Conservation (phyloP, 2,888 invertebrate genomes). For the Keiferia lycopersicella region DNA sequence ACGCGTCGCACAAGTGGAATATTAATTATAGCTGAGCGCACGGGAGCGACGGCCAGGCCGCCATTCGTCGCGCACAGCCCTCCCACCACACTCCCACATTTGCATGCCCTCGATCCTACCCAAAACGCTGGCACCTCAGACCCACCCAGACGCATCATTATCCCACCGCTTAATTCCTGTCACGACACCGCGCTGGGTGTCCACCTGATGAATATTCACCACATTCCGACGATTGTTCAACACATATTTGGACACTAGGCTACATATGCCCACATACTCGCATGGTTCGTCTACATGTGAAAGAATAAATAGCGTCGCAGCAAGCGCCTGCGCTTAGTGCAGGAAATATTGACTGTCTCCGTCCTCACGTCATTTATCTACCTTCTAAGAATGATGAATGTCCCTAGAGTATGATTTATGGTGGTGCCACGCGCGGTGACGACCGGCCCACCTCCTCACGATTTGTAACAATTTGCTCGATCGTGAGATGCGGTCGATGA, state of each 20-base stretch:
- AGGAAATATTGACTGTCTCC: conserved; percentile 77
- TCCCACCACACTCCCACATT: conserved; percentile 75
- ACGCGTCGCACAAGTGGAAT: conserved; percentile 71
- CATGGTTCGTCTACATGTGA: conserved; percentile 67
- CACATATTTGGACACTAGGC: conserved; percentile 76
- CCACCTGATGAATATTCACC: conserved; percentile 79
- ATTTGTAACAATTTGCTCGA: conserved; percentile 82
- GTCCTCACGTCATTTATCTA: conserved; percentile 78
- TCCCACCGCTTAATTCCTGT: conserved; percentile 74
- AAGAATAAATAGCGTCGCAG: conserved; percentile 67
- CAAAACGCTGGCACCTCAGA: conserved; percentile 68
- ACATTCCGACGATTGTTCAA: conserved; percentile 76
- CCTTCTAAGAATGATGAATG: conserved; percentile 80
- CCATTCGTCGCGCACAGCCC: conserved; percentile 77
- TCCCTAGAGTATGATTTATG: conserved; percentile 76
- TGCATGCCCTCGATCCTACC: conserved; percentile 69
- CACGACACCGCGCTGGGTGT: conserved; percentile 77
- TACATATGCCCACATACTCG: conserved; percentile 43
- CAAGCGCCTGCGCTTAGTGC: conserved; percentile 63
- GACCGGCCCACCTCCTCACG: conserved; percentile 78
- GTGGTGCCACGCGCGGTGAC: conserved; percentile 74
- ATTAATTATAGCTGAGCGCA: conserved; percentile 75
- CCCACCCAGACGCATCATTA: conserved; percentile 74
- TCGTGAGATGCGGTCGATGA: conserved; percentile 80
- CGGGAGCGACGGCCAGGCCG: conserved; percentile 65